Evolutionary conservation across 2,888 invertebrate genomes (phyloP).

Genomic region (Norana najaformis): DNA sequence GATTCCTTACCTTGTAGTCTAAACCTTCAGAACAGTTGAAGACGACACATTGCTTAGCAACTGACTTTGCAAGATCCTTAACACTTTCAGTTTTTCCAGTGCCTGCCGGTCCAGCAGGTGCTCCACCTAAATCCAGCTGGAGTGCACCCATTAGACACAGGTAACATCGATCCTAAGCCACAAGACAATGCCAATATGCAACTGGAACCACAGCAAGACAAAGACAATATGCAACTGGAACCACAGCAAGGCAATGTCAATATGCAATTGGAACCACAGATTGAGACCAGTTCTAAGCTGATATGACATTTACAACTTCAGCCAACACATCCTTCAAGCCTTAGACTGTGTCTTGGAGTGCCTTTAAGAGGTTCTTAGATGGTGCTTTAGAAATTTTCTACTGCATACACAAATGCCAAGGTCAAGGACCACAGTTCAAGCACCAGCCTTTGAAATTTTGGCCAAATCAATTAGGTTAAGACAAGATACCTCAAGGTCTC

Average conservation of each 20-base stretch:
- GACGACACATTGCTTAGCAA: constrained; percentile 87
- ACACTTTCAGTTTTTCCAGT: constrained; percentile 90
- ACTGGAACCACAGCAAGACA: background rate
- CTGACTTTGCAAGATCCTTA: constrained; percentile 83
- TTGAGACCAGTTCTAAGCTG: too few species aligned
- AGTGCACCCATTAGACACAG: constrained; percentile 86
- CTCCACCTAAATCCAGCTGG: constrained; percentile 81
- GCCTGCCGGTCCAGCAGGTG: constrained; percentile 83
- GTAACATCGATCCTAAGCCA: constrained; percentile 71
- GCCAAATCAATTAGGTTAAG: background rate
- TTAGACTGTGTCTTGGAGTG: too few species aligned
- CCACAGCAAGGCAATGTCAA: background rate
- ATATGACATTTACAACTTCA: too few species aligned
- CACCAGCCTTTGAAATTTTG: too few species aligned
- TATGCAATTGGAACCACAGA: background rate
- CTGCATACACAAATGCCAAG: too few species aligned
- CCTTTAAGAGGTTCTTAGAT: too few species aligned
- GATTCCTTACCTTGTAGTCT: constrained; percentile 65
- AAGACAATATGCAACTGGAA: background rate
- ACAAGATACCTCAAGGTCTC: background rate
- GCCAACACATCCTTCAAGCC: too few species aligned
- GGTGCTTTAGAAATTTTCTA: too few species aligned
- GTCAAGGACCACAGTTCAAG: too few species aligned
- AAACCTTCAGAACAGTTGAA: constrained; percentile 87
- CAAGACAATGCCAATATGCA: background rate